Evolutionary conservation across 1,140 invertebrate species (phyloP).

Genomic region (Drosophila bocki): DNA sequence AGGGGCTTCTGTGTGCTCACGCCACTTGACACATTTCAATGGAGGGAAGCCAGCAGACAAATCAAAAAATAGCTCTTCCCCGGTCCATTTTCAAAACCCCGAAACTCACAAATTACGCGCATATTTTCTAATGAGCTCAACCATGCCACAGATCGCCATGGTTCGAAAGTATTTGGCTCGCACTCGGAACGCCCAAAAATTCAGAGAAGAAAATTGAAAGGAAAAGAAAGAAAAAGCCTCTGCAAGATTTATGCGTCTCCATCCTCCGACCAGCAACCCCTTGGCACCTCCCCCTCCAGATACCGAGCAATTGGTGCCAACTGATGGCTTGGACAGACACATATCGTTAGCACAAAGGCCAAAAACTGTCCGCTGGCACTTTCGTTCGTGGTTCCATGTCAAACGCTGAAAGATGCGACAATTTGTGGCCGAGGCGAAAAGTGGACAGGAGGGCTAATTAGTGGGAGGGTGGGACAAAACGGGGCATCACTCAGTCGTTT

Average conservation of each 20-base stretch:
- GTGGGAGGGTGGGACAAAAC: conserved; percentile 25
- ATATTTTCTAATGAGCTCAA: conserved; percentile 83
- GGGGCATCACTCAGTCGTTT: conserved; percentile 17
- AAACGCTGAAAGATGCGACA: conserved; percentile 71
- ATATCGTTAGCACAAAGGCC: conserved; percentile 75
- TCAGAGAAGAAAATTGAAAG: conserved; percentile 13
- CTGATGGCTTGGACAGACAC: conserved; percentile 47
- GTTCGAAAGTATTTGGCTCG: conserved; percentile 62
- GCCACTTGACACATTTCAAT: conserved; percentile 80
- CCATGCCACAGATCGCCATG: conserved; percentile 67
- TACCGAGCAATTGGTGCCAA: conserved; percentile 61
- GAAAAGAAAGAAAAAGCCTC: conserved; percentile 12
- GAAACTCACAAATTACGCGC: conserved; percentile 76
- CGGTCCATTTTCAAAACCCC: conserved; percentile 24
- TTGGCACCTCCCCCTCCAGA: not conserved
- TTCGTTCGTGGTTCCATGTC: conserved; percentile 54
- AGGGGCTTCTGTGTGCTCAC: conserved; percentile 27
- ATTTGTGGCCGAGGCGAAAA: conserved; percentile 60
- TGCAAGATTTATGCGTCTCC: conserved; percentile 56
- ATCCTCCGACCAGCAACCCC: conserved; percentile 23
- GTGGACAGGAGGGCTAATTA: conserved; percentile 66
- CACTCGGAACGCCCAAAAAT: conserved; percentile 41
- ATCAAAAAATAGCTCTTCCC: conserved; percentile 59
- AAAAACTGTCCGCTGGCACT: conserved; percentile 56
- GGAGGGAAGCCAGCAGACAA: conserved; percentile 46